Conservation (phyloP, 2,888 invertebrate genomes). For the Acanthopleura granulata region DNA sequence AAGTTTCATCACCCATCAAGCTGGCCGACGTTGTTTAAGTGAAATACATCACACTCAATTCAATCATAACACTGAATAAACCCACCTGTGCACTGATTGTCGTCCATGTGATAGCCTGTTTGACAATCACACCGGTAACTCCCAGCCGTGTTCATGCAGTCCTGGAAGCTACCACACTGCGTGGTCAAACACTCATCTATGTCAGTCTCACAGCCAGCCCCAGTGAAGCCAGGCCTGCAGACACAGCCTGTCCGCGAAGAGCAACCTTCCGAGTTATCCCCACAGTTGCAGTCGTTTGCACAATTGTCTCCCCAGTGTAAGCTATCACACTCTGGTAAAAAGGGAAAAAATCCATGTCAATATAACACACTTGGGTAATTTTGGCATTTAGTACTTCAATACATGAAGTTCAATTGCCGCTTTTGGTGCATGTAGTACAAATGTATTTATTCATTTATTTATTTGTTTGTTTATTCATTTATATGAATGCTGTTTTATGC, state of each 20-base stretch:
- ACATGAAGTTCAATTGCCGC: too few species aligned
- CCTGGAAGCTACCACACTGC: not conserved
- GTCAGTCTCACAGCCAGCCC: conserved; percentile 25
- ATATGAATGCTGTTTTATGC: too few species aligned
- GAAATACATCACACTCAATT: too few species aligned
- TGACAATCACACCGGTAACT: not conserved
- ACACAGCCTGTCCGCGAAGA: conserved; percentile 24
- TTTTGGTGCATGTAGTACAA: too few species aligned
- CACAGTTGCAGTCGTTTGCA: conserved; percentile 28
- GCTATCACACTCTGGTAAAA: conserved; percentile 28
- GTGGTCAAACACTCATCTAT: conserved; percentile 26
- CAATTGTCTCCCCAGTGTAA: conserved; percentile 30
- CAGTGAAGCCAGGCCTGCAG: conserved; percentile 28
- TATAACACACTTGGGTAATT: too few species aligned
- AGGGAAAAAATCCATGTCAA: not conserved
- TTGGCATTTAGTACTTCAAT: too few species aligned
- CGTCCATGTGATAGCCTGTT: not conserved
- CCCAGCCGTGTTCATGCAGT: not conserved
- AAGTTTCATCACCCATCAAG: too few species aligned
- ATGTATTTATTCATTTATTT: too few species aligned
- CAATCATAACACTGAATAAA: not conserved
- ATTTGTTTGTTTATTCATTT: too few species aligned
- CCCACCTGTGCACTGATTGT: not conserved
- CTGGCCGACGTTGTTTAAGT: too few species aligned
- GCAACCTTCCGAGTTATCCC: conserved; percentile 23